These are phyloP conservation scores for Perca schrenkii DNA, from an alignment of 2,113 vertebrate genomes.

Conservation along the genomic window DNA sequence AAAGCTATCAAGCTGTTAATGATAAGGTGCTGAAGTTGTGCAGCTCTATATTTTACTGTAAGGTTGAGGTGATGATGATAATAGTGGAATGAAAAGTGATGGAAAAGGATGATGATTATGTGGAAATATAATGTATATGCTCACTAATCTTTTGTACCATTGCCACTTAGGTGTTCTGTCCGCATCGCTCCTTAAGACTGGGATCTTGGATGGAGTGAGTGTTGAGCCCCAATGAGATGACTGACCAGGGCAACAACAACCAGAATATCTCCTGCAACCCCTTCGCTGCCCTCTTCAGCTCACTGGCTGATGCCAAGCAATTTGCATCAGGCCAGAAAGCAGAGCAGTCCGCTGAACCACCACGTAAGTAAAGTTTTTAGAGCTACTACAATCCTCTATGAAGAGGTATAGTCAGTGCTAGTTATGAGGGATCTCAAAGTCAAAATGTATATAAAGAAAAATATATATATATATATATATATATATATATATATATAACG, in stretches of 20 bases:
- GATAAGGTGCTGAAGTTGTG: not conserved
- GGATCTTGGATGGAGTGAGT: constrained; percentile 86
- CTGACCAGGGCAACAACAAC: constrained; percentile 99
- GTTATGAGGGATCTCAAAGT: not conserved
- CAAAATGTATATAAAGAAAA: not conserved
- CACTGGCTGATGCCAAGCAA: constrained; percentile 95
- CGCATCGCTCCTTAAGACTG: constrained; percentile 31
- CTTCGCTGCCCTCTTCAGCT: constrained; percentile 97
- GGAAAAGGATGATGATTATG: not conserved
- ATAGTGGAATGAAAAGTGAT: not conserved
- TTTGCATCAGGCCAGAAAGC: constrained; percentile 93
- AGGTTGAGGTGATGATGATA: not conserved
- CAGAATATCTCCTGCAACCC: constrained; percentile 97
- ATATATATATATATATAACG: not conserved
- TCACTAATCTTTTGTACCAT: not conserved
- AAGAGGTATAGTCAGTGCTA: not conserved
- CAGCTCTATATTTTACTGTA: not conserved
- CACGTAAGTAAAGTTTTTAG: constrained; percentile 82
- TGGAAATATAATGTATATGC: no score
- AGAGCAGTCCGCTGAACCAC: constrained; percentile 82
- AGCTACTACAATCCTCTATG: not conserved
- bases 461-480: no score
- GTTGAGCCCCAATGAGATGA: constrained; percentile 91
- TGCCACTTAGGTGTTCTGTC: not conserved
- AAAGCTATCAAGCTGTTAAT: not conserved